These are phyloP conservation scores for Caenorhabditis doughertyi DNA, from an alignment of 2,888 invertebrate genomes.

Conservation along the genomic window DNA sequence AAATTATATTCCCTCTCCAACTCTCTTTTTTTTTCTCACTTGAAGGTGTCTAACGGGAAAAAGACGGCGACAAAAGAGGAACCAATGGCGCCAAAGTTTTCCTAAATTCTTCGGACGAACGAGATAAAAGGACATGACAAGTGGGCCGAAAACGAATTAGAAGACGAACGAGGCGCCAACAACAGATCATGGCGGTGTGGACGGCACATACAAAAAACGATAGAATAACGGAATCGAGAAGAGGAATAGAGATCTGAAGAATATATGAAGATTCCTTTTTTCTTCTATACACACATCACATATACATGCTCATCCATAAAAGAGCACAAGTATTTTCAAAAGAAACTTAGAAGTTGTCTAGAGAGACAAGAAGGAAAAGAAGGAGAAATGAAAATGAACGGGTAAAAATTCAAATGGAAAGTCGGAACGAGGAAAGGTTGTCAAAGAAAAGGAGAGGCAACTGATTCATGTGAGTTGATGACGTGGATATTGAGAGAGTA, in stretches of 20 bases:
- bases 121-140: constrained; percentile 61
- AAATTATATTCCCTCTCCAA: constrained; percentile 46
- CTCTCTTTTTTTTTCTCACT: constrained; percentile 3
- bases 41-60: constrained; percentile 48
- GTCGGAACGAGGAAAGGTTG: neutral
- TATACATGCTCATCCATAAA: constrained; percentile 63
- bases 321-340: constrained; percentile 57
- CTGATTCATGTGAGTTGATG: constrained; percentile 18
- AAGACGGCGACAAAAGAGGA: constrained; percentile 27
- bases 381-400: constrained; percentile 30
- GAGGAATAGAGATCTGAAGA: constrained; percentile 30
- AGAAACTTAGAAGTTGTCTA: constrained; percentile 31
- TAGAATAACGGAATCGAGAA: constrained; percentile 4
- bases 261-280: constrained; percentile 1
- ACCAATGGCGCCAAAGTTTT: constrained; percentile 54
- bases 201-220: neutral
- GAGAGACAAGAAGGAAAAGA: neutral
- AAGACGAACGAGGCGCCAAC: constrained; percentile 35
- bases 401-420: constrained; percentile 15
- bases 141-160: constrained; percentile 64
- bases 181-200: constrained; percentile 16
- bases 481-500: constrained; percentile 19
- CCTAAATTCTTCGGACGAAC: constrained; percentile 22
- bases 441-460: constrained; percentile 2
- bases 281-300: constrained; percentile 39